Conservation (phyloP, 2,888 invertebrate species). For the Mesodorylaimus sp. region DNA sequence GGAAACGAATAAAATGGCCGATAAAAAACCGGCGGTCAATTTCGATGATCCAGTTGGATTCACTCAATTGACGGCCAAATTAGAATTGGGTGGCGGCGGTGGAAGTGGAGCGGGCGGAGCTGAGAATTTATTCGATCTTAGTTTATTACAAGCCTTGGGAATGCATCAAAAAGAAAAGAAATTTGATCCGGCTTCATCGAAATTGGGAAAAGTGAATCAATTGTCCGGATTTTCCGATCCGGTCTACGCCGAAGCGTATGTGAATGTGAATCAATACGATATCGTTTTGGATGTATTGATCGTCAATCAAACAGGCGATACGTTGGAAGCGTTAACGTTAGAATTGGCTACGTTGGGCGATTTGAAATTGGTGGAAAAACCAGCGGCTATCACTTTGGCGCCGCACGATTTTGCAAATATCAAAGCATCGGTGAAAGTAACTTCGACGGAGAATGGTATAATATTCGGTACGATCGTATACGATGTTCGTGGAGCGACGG, state of each 20-base stretch:
- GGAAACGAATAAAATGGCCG: constrained; percentile 31
- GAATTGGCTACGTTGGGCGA: constrained; percentile 74
- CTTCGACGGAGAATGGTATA: constrained; percentile 96
- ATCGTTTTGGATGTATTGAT: constrained; percentile 92
- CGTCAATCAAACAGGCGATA: constrained; percentile 93
- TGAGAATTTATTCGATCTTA: constrained; percentile 73
- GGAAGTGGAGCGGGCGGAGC: constrained; percentile 45
- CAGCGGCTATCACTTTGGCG: constrained; percentile 78
- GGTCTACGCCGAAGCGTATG: constrained; percentile 98
- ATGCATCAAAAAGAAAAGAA: constrained; percentile 27
- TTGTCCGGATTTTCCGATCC: constrained; percentile 97
- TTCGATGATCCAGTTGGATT: constrained; percentile 48
- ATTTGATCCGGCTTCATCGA: constrained; percentile 37
- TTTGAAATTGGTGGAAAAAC: constrained; percentile 73
- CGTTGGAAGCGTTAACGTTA: constrained; percentile 87
- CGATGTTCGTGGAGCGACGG: constrained; percentile 75
- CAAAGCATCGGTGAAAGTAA: constrained; percentile 92
- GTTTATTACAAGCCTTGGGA: constrained; percentile 53
- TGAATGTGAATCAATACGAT: constrained; percentile 90
- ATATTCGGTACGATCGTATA: constrained; percentile 99
- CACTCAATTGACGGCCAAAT: constrained; percentile 45
- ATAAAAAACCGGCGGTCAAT: constrained; percentile 21
- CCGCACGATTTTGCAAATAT: constrained; percentile 94
- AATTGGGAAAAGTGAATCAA: constrained; percentile 41
- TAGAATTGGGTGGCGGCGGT: constrained; percentile 35